phyloP scores from a whole-genome alignment of 2,888 invertebrate species.

The Xiphydria camelus region DNA sequence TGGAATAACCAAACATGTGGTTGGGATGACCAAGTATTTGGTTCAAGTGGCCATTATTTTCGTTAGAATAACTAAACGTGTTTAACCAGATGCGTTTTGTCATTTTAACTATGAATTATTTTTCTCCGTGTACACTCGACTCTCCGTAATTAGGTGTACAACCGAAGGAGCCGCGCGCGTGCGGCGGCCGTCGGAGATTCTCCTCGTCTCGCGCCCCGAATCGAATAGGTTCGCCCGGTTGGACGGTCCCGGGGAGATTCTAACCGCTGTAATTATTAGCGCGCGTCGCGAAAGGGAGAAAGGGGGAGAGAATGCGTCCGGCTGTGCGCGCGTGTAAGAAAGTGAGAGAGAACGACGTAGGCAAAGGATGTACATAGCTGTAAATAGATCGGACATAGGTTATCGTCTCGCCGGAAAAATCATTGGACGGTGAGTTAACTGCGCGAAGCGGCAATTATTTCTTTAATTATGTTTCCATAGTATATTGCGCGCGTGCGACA shows the following conservation, averaged over 20 bases:
- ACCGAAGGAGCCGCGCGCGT: too few relatives aligned
- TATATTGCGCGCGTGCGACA: constrained; percentile 26
- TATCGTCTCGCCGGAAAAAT: constrained; percentile 42
- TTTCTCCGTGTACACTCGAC: too few relatives aligned
- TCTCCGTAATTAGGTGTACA: too few relatives aligned
- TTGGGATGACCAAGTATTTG: too few relatives aligned
- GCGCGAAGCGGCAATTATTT: constrained; percentile 35
- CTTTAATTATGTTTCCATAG: constrained; percentile 48
- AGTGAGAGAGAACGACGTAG: too few relatives aligned
- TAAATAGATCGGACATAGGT: constrained; percentile 43
- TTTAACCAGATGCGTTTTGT: too few relatives aligned
- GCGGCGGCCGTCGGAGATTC: too few relatives aligned
- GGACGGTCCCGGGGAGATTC: background rate
- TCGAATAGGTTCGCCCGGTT: background rate
- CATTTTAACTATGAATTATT: too few relatives aligned
- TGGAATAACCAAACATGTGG: too few relatives aligned
- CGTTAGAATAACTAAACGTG: too few relatives aligned
- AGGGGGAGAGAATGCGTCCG: background rate
- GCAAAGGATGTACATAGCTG: constrained; percentile 45
- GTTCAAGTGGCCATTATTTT: too few relatives aligned
- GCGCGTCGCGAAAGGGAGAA: constrained; percentile 8
- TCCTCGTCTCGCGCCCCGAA: too few relatives aligned
- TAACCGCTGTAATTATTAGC: constrained; percentile 17
- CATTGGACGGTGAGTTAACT: constrained; percentile 35
- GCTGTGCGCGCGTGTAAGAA: background rate